Base-by-base conservation (phyloP, 2,113 vertebrate genomes). In the Tachuris rubrigastra region DNA sequence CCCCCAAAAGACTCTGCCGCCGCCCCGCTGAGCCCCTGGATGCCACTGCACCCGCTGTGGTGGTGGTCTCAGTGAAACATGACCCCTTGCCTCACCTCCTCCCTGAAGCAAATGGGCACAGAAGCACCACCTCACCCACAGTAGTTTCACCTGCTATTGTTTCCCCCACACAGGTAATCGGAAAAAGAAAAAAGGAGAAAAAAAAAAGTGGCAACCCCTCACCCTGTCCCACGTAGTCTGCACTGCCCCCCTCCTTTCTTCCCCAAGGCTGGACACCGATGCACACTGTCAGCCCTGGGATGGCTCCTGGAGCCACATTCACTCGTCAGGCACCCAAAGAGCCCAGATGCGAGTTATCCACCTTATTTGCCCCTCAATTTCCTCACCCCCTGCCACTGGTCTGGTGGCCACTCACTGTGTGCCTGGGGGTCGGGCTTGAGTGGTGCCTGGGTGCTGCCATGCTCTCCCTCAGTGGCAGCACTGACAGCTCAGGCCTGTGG, bases 91-190 rank as follows among this genome's bases (percentile, higher is more conserved):
- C 98, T 68, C 92, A 97, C 94, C 97, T 98, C 86, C 96, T 98
- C 84, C 98, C 97, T 4, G 99, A 99, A 97, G 97, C 98, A 96
- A 98, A 98, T 69, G 97, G 97, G 92, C 98, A 98, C 97, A 90
- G 97, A 95, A 97, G 97, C 97, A 94, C 98, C 97, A 97, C 96
- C 86, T 98, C 98, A 97, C 98, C 98, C 94, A 95, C 98, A 87
- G 81, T 97, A 97, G 97, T 98, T 97, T 97, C 98, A 94, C 98
- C 98, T 98, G 98, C 98, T 94, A 95, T 98, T 97, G 97, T 98
- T 97, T 95, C 98, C 98, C 97, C 98, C 85, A 89, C 98, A 96
- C 99, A 99, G 99, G 99, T 99, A 99, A 99, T 93, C 13, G 76
- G 93, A 96, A 79, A 84, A 75, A 88, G 18, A 12, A 67, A 83